Evolutionary conservation across 2,797 vertebrate species (phyloP).

Genomic region (Heliangelus exortis): DNA sequence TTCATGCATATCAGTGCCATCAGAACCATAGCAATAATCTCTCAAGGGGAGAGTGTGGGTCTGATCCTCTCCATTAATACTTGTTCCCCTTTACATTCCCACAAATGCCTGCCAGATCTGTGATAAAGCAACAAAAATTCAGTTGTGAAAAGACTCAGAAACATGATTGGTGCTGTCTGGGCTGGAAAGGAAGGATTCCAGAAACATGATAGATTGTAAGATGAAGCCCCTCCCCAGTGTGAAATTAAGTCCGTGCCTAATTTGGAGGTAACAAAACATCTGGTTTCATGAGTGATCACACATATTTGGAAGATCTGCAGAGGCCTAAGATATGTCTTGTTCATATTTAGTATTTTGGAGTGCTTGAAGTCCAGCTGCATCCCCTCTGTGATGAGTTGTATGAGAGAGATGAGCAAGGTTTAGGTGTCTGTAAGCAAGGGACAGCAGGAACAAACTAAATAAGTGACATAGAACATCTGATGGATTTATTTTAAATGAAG

Average conservation of each 20-base stretch:
- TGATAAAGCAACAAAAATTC: slow-evolving; percentile 43
- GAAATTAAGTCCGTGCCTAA: slow-evolving; percentile 62
- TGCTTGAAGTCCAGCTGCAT: slow-evolving; percentile 45
- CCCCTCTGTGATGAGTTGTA: slow-evolving; percentile 21
- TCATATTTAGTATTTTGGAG: slow-evolving; percentile 65
- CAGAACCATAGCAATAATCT: background rate
- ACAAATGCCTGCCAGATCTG: slow-evolving; percentile 32
- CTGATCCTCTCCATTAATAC: background rate
- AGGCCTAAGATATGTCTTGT: slow-evolving; percentile 47
- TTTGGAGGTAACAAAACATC: slow-evolving; percentile 72
- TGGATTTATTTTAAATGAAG: slow-evolving; percentile 31
- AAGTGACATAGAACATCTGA: background rate
- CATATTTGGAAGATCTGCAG: slow-evolving; percentile 47
- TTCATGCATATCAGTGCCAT: background rate
- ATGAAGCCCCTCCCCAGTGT: slow-evolving; percentile 56
- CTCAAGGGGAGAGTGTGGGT: background rate
- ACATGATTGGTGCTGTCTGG: slow-evolving; percentile 33
- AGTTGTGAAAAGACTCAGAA: slow-evolving; percentile 46
- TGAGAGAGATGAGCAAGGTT: slow-evolving; percentile 47
- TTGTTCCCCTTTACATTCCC: slow-evolving; percentile 27
- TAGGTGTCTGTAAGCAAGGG: slow-evolving; percentile 42
- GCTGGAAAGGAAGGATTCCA: slow-evolving; percentile 59
- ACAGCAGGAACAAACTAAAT: slow-evolving; percentile 23
- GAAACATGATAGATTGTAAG: slow-evolving; percentile 67
- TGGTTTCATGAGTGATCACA: slow-evolving; percentile 56